Conservation (phyloP, 2,888 invertebrate species). For the Meiosimyza platycephala region DNA sequence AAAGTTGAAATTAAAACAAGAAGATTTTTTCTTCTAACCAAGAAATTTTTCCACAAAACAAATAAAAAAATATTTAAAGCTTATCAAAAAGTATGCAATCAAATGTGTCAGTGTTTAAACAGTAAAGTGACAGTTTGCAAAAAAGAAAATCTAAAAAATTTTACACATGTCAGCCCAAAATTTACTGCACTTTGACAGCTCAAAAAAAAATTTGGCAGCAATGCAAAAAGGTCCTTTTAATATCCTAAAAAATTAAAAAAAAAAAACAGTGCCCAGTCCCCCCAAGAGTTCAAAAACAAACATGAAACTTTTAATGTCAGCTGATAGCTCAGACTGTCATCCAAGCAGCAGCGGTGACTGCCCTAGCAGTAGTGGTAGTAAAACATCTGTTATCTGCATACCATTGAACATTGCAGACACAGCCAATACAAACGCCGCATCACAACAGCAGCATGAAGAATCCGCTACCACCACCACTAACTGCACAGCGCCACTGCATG, state of each 20-base stretch:
- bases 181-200: too few relatives aligned
- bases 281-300: constrained; percentile 17
- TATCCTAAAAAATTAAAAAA: constrained; percentile 26
- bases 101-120: too few relatives aligned
- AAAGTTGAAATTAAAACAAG: neutral
- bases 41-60: neutral
- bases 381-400: constrained; percentile 28
- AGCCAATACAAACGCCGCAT: neutral
- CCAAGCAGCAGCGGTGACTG: constrained; percentile 57
- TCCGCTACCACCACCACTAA: constrained; percentile 48
- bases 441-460: constrained; percentile 27
- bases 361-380: constrained; percentile 31
- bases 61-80: neutral
- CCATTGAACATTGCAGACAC: neutral
- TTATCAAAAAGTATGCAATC: neutral
- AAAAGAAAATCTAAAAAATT: too few relatives aligned
- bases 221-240: constrained; percentile 36
- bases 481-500: constrained; percentile 48
- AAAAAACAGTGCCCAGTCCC: constrained; percentile 8
- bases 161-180: too few relatives aligned
- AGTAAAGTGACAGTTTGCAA: neutral
- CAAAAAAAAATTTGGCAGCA: constrained; percentile 30
- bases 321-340: constrained; percentile 67
- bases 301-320: constrained; percentile 67
- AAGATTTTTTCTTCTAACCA: neutral